Evolutionary conservation across 2,797 vertebrate species (phyloP), one percentile per base, ranked within the genome.

Genomic region (Phrynocephalus forsythii): DNA sequence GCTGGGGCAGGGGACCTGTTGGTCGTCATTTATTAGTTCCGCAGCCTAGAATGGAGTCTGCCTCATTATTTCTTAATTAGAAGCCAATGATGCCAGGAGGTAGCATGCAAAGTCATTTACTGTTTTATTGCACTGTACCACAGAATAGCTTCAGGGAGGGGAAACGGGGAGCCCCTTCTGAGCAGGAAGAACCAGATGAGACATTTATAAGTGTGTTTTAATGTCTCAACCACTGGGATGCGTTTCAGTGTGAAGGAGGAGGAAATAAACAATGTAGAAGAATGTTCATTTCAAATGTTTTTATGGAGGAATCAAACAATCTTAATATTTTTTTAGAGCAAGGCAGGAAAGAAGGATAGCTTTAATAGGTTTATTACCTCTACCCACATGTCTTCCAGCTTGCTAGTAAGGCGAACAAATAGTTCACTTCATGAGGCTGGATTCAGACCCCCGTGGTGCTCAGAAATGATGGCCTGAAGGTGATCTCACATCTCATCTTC

Each of bases 1-100:
- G 71, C 9, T n/a, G 18, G 89, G 86, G 38, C 71, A 85, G 83
- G 69, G 82, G 87, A 63, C 82, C 83, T 7, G 3, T 76, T 79
- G 84, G 8, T 72, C 38, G 33, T 50, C 56, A 83, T 84, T 68
- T 71, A 11, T 24, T 56, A 28, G 0, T 33, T 67, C 71, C 24
- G 81, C 71, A 30, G 82, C 68, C 84, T 78, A 86, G 88, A 87
- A 91, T 68, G 66, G 73, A 91, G 86, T 52, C 69, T 38, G 72
- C 75, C 90, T 94, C 78, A 2, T 94, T 92, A 93, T 89, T 92
- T 91, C 89, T 83, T 93, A 88, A 90, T 92, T 82, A 95, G 89
- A 89, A 88, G 84, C 15, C 1, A 68, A 86, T 89, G 93, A 67
- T 11, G n/a, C 91, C 87, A 79, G 80, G 63, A 85, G 88, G 86